A percentile compares a stretch with the other conserved stretches of the same genome.
These are phyloP conservation scores for Odobenus rosmarus DNA, from an alignment of 2,113 vertebrate genomes.

Conservation along the genomic window DNA sequence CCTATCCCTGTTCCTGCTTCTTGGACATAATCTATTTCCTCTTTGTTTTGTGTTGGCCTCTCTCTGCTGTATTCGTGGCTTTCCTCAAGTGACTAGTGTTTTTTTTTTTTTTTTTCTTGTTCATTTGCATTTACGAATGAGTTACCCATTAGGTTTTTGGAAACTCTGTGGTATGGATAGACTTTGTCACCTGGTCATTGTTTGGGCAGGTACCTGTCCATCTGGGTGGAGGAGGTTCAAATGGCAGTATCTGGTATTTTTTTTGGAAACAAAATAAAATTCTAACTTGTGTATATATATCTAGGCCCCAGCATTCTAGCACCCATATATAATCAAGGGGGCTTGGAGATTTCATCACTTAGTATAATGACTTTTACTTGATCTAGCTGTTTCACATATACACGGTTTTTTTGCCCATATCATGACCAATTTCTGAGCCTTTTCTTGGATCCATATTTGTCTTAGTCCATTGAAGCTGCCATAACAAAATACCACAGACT, in stretches of 20 bases:
- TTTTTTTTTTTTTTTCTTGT: not conserved
- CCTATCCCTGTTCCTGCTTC: not conserved
- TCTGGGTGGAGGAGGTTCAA: not conserved
- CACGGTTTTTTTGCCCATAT: not conserved
- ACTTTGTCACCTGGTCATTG: not conserved
- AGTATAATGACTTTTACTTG: not conserved
- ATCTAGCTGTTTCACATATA: not conserved
- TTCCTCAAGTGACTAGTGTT: not conserved
- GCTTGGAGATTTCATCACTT: not conserved
- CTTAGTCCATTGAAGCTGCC: not conserved
- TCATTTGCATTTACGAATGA: not conserved
- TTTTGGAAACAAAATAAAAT: not conserved
- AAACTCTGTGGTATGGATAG: not conserved
- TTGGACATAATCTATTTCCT: not conserved
- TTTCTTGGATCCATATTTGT: not conserved
- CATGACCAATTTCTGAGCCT: not conserved
- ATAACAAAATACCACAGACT: not conserved
- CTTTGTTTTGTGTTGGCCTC: not conserved
- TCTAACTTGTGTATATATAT: not conserved
- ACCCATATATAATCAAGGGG: not conserved
- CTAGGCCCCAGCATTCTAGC: not conserved
- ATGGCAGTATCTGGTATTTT: not conserved
- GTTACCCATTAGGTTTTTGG: not conserved
- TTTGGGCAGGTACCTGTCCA: not conserved
- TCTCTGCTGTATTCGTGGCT: not conserved